Conservation (phyloP, 2,888 invertebrate species). For the Drosophila pseudotakahashii region DNA sequence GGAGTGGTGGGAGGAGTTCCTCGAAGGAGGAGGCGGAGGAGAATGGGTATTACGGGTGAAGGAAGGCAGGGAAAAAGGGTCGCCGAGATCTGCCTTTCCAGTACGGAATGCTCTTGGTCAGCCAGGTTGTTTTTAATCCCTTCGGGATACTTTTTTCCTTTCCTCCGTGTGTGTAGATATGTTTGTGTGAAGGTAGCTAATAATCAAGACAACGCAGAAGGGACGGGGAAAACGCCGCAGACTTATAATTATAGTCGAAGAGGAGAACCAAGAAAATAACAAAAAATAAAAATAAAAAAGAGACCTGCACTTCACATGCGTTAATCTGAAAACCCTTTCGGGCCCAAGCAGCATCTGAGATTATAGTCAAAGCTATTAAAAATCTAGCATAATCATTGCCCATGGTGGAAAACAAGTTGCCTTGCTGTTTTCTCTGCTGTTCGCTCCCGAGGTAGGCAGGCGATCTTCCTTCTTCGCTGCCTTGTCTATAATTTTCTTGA, state of each 20-base stretch:
- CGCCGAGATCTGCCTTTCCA: slow-evolving; percentile 28
- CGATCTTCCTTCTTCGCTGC: slow-evolving; percentile 30
- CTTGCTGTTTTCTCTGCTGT: slow-evolving; percentile 1
- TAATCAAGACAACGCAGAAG: slow-evolving; percentile 58
- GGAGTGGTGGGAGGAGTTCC: slow-evolving; percentile 34
- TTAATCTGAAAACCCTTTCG: slow-evolving; percentile 72
- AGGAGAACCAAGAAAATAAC: slow-evolving; percentile 3
- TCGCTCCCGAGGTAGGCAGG: slow-evolving; percentile 19
- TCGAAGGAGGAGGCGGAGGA: slow-evolving; percentile 1
- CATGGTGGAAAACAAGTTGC: slow-evolving; percentile 44
- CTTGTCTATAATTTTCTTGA: slow-evolving; percentile 74
- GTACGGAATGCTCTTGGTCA: slow-evolving; percentile 37
- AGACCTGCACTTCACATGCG: slow-evolving; percentile 51
- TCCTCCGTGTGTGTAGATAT: slow-evolving; percentile 7
- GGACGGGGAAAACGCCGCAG: slow-evolving; percentile 14
- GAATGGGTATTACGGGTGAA: slow-evolving; percentile 10
- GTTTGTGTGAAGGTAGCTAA: slow-evolving; percentile 65
- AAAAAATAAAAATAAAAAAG: no score
- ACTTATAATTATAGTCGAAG: slow-evolving; percentile 53
- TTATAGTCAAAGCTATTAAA: slow-evolving; percentile 76
- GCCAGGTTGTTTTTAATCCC: slow-evolving; percentile 60
- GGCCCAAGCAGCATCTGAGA: slow-evolving; percentile 43
- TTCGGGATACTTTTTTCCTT: slow-evolving; percentile 53
- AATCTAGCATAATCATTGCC: slow-evolving; percentile 71
- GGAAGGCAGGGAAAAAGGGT: slow-evolving; percentile 35